Conservation (phyloP, 2,113 vertebrate genomes). For the Sebastes schlegelii region DNA sequence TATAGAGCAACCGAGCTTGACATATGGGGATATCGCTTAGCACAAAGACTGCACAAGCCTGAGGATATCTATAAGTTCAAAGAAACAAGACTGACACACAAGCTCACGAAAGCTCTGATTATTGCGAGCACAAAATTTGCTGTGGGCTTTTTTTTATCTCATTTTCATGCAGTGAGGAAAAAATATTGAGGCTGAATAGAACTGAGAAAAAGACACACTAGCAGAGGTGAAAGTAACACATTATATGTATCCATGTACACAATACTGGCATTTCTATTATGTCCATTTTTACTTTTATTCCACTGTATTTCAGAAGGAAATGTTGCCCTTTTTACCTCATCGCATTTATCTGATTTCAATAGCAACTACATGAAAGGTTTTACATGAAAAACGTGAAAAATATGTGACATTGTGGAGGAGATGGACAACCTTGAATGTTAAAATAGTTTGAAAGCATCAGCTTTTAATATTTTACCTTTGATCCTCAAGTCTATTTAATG, state of each 20-base stretch:
- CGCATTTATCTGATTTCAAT: neutral
- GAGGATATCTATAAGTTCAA: slow-evolving; percentile 60
- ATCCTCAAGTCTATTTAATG: neutral
- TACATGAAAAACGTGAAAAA: neutral
- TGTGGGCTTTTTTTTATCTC: slow-evolving; percentile 20
- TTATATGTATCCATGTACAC: neutral
- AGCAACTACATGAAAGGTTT: neutral
- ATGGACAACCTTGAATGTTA: neutral
- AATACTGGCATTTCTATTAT: neutral
- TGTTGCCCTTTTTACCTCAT: neutral
- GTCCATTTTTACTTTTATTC: neutral
- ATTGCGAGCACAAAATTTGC: slow-evolving; percentile 3
- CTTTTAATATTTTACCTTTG: slow-evolving; percentile 1
- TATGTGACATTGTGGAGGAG: neutral
- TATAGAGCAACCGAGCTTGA: slow-evolving; percentile 40
- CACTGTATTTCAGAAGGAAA: neutral
- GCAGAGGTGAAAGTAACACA: neutral
- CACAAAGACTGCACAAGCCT: slow-evolving; percentile 40
- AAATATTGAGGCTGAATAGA: neutral
- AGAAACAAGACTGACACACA: slow-evolving; percentile 54
- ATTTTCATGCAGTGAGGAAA: slow-evolving; percentile 10
- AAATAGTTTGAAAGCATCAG: neutral
- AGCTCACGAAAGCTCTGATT: slow-evolving; percentile 38
- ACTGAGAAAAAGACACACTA: slow-evolving; percentile 7
- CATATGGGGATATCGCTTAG: slow-evolving; percentile 45